A percentile compares a stretch with the other conserved stretches of the same genome.
Conservation (phyloP, 2,888 invertebrate species). For the Dorcus hopei region DNA sequence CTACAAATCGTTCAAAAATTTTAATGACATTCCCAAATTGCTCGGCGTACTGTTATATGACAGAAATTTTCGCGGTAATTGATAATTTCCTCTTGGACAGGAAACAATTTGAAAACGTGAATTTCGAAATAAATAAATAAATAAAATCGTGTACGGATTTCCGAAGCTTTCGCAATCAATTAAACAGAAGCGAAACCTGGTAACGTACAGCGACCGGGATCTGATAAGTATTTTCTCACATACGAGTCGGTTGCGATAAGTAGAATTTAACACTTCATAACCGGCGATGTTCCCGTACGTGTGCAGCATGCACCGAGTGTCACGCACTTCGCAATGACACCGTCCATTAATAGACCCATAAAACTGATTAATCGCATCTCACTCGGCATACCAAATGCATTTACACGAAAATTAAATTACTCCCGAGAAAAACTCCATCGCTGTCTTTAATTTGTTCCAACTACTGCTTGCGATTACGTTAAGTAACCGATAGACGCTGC, state of each 20-base stretch:
- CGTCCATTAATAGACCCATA: constrained; percentile 43
- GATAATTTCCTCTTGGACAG: too few species aligned
- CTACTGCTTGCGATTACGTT: constrained; percentile 16
- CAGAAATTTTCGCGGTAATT: too few species aligned
- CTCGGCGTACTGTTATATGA: too few species aligned
- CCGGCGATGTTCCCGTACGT: constrained; percentile 25
- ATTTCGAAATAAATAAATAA: too few species aligned
- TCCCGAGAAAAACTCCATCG: constrained; percentile 10
- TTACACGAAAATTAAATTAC: constrained; percentile 39
- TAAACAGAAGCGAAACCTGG: not conserved
- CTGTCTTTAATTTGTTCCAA: constrained; percentile 21
- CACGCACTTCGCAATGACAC: constrained; percentile 34
- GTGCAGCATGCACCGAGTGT: constrained; percentile 32
- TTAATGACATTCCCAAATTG: too few species aligned
- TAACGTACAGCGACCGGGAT: constrained; percentile 1
- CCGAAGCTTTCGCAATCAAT: too few species aligned
- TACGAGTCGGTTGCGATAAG: constrained; percentile 16
- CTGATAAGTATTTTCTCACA: constrained; percentile 24
- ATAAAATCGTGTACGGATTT: too few species aligned
- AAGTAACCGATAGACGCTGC: constrained; percentile 17
- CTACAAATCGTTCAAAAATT: too few species aligned
- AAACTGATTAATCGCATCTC: constrained; percentile 41
- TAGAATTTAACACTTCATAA: constrained; percentile 31
- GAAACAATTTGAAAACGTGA: too few species aligned
- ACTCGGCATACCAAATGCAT: constrained; percentile 31